These are phyloP conservation scores for Limonius californicus DNA, from an alignment of 1,140 invertebrate species.

Conservation along the genomic window DNA sequence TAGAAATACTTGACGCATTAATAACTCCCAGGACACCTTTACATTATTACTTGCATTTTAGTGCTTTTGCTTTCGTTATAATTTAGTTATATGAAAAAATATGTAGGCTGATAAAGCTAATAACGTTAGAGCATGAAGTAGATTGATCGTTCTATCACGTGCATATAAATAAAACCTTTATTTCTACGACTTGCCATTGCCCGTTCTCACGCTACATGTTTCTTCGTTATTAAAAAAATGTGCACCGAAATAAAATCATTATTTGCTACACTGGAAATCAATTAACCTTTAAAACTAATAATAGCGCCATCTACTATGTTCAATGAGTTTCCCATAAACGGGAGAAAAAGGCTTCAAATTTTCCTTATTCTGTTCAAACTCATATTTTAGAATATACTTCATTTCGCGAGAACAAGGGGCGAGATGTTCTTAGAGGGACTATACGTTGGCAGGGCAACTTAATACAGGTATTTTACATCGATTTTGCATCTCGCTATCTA, in stretches of 20 bases:
- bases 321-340: too few relatives aligned
- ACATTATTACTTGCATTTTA: not conserved
- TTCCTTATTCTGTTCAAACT: too few relatives aligned
- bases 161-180: conserved; percentile 14
- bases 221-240: not conserved
- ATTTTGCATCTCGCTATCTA: conserved; percentile 1
- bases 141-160: conserved; percentile 11
- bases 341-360: too few relatives aligned
- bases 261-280: too few relatives aligned
- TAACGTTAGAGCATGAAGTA: conserved; percentile 7
- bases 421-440: too few relatives aligned
- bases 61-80: not conserved
- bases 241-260: too few relatives aligned
- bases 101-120: conserved; percentile 13
- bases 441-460: not conserved
- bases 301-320: too few relatives aligned
- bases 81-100: conserved; percentile 2
- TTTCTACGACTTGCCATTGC: conserved; percentile 10
- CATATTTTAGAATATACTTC: too few relatives aligned
- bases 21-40: not conserved
- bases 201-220: conserved; percentile 4
- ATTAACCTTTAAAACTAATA: too few relatives aligned
- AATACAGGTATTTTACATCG: not conserved
- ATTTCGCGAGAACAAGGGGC: too few relatives aligned
- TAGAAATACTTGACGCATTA: not conserved